Evolutionary conservation across 2,888 invertebrate genomes (phyloP).

Genomic region (Zeuzera pyrina): DNA sequence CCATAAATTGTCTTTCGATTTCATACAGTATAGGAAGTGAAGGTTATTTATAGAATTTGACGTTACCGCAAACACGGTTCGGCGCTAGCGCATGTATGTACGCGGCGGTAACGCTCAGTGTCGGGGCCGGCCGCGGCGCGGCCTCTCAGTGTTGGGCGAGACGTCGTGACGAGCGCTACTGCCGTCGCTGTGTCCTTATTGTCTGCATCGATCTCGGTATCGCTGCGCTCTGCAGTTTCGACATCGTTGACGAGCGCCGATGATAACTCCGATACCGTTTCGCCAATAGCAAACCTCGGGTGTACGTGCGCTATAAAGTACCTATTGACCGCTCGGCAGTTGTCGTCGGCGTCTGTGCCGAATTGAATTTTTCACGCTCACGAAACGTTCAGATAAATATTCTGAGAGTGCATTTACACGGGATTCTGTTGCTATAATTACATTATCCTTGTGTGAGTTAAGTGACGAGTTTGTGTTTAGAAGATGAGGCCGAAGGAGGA

Average conservation of each 20-base stretch:
- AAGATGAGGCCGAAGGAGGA: constrained; percentile 64
- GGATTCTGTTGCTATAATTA: constrained; percentile 38
- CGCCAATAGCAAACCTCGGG: constrained; percentile 46
- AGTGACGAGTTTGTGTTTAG: constrained; percentile 22
- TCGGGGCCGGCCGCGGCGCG: constrained; percentile 17
- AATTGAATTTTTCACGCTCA: constrained; percentile 40
- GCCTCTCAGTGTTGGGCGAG: constrained; percentile 15
- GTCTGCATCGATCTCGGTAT: constrained; percentile 22
- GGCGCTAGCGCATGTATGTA: constrained; percentile 15
- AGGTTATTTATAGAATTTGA: constrained; percentile 59
- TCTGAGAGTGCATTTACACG: constrained; percentile 42
- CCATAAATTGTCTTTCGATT: constrained; percentile 63
- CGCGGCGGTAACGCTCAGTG: constrained; percentile 13
- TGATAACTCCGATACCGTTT: constrained; percentile 53
- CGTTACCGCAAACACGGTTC: constrained; percentile 25
- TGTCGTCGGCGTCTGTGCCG: constrained; percentile 37
- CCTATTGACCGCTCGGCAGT: too few species aligned
- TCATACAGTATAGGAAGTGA: constrained; percentile 57
- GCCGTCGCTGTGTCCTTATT: constrained; percentile 31
- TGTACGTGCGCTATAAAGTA: constrained; percentile 34
- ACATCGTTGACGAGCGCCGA: constrained; percentile 46
- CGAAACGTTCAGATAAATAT: constrained; percentile 37
- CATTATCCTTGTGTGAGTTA: constrained; percentile 37
- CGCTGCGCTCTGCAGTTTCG: constrained; percentile 36
- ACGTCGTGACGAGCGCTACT: constrained; percentile 42